phyloP scores from a whole-genome alignment of 2,797 vertebrate species.

The Poeciliopsis paucimaculata region DNA sequence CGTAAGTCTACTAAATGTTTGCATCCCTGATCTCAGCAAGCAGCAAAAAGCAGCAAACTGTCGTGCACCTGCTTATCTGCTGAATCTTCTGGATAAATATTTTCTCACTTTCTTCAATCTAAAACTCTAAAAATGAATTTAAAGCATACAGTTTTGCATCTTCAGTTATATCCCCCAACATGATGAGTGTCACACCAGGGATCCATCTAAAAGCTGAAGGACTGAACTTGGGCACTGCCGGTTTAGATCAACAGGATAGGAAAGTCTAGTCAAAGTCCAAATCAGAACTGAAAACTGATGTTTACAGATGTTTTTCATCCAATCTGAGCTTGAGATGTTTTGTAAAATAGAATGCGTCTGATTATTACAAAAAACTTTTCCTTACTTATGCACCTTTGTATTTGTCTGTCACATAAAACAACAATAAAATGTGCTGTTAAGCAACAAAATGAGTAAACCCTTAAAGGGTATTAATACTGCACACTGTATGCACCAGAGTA shows the following conservation, averaged over 20 bases:
- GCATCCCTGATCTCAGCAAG: too few relatives aligned
- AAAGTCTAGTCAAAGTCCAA: not conserved
- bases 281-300: not conserved
- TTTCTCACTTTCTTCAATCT: too few relatives aligned
- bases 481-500: not conserved
- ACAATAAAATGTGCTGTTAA: not conserved
- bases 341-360: not conserved
- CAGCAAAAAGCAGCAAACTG: too few relatives aligned
- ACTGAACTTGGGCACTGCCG: too few relatives aligned
- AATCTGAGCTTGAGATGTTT: not conserved
- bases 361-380: not conserved
- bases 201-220: not conserved
- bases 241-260: not conserved
- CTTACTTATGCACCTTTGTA: not conserved
- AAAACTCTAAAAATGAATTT: too few relatives aligned
- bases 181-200: not conserved
- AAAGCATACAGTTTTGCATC: too few relatives aligned
- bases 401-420: not conserved
- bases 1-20: too few relatives aligned
- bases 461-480: not conserved
- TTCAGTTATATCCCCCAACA: not conserved
- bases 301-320: not conserved
- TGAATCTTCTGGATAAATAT: too few relatives aligned
- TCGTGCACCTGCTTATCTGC: too few relatives aligned
- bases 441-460: not conserved